Conservation (phyloP, 2,113 vertebrate genomes). For the Sinocyclocheilus maitianheensis region DNA sequence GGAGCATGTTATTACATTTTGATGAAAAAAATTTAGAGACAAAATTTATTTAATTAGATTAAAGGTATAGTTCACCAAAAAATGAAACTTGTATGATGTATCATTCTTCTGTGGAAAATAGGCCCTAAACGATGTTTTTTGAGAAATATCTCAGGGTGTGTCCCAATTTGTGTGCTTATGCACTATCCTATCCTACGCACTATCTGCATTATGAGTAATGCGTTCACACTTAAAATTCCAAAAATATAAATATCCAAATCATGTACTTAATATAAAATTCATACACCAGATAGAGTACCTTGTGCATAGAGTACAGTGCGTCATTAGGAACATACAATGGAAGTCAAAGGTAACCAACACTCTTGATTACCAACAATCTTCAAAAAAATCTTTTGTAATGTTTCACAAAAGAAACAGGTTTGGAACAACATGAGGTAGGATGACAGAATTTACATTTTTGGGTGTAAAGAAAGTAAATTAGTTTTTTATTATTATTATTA, state of each 20-base stretch:
- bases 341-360: neutral
- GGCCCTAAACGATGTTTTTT: neutral
- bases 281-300: neutral
- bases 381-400: neutral
- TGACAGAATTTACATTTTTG: neutral
- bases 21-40: neutral
- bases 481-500: neutral
- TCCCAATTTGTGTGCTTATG: neutral
- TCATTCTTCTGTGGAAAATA: neutral
- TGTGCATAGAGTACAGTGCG: neutral
- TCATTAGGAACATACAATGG: neutral
- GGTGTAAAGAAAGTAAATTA: neutral
- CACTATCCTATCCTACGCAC: neutral
- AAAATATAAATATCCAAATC: neutral
- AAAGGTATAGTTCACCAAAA: neutral
- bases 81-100: neutral
- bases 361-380: neutral
- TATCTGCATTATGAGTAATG: neutral
- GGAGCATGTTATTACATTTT: neutral
- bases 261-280: neutral
- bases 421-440: neutral
- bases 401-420: neutral
- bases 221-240: neutral
- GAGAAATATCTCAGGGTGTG: neutral
- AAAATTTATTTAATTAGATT: neutral